Evolutionary conservation across 37 sponge, comb jelly and placozoan genomes (phyloP).

Genomic region (Sycon ciliatum): DNA sequence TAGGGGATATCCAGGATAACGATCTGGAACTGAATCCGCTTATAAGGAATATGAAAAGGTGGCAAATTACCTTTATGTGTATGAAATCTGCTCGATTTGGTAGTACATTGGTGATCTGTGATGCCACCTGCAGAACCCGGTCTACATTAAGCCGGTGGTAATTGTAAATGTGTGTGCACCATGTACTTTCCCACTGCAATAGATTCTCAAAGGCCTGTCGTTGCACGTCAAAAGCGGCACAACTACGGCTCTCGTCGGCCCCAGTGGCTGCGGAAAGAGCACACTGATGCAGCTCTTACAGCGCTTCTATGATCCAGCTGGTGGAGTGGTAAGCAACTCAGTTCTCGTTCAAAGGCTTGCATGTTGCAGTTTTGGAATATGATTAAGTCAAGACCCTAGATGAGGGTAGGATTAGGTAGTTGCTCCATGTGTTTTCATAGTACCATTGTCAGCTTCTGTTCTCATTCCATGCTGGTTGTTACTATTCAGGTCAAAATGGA

Average conservation of each 20-base stretch:
- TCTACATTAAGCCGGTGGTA: too few relatives aligned
- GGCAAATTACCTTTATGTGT: too few relatives aligned
- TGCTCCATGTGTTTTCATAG: neutral
- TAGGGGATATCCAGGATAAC: too few relatives aligned
- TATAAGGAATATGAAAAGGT: too few relatives aligned
- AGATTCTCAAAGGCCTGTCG: constrained; percentile 46
- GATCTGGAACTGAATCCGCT: too few relatives aligned
- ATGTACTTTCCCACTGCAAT: too few relatives aligned
- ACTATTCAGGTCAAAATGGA: constrained; percentile 33
- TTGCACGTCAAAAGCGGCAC: constrained; percentile 53
- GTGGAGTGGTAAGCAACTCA: constrained; percentile 48
- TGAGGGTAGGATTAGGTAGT: neutral
- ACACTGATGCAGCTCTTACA: constrained; percentile 73
- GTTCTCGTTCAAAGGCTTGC: too few relatives aligned
- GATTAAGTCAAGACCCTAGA: neutral
- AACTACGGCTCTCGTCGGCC: constrained; percentile 82
- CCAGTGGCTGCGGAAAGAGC: constrained; percentile 92
- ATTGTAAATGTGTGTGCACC: too few relatives aligned
- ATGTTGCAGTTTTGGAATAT: neutral
- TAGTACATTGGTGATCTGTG: too few relatives aligned
- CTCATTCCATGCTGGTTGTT: neutral
- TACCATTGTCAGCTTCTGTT: neutral
- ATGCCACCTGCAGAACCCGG: too few relatives aligned
- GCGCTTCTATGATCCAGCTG: constrained; percentile 68
- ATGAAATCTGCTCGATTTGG: too few relatives aligned